Conservation (phyloP, 2,888 invertebrate genomes). For the Theodoxus fluviatilis region DNA sequence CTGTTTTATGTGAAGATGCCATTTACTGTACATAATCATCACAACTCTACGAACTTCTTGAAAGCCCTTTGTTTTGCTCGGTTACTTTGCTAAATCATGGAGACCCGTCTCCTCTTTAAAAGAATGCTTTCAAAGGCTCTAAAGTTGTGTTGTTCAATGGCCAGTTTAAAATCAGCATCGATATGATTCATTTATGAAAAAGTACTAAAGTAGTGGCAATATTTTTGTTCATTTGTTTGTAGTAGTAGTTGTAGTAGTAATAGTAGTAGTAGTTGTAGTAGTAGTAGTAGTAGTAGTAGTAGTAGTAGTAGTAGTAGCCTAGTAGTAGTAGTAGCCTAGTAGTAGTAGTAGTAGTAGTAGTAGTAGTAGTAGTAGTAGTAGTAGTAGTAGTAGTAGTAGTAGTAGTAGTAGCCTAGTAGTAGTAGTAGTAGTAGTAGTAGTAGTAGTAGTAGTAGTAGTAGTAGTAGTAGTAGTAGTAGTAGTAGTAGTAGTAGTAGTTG, state of each 20-base stretch:
- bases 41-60: too few relatives aligned
- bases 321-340: constrained; percentile 2
- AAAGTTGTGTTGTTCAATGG: too few relatives aligned
- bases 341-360: constrained; percentile 2
- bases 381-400: constrained; percentile 2
- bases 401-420: background rate
- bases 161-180: too few relatives aligned
- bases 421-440: constrained; percentile 2
- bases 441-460: constrained; percentile 2
- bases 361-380: constrained; percentile 2
- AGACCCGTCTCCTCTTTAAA: too few relatives aligned
- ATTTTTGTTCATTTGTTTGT: too few relatives aligned
- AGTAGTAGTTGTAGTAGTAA: background rate
- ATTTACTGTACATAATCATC: too few relatives aligned
- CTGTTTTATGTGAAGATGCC: background rate
- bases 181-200: background rate
- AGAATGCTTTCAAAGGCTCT: too few relatives aligned
- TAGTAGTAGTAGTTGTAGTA: background rate
- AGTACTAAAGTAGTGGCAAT: too few relatives aligned
- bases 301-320: constrained; percentile 2
- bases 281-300: constrained; percentile 2
- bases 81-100: too few relatives aligned
- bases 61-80: too few relatives aligned
- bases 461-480: constrained; percentile 2
- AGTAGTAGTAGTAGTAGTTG: constrained; percentile 2